phyloP scores from a whole-genome alignment of 2,888 invertebrate species.

The Psococerastis gibbosa region DNA sequence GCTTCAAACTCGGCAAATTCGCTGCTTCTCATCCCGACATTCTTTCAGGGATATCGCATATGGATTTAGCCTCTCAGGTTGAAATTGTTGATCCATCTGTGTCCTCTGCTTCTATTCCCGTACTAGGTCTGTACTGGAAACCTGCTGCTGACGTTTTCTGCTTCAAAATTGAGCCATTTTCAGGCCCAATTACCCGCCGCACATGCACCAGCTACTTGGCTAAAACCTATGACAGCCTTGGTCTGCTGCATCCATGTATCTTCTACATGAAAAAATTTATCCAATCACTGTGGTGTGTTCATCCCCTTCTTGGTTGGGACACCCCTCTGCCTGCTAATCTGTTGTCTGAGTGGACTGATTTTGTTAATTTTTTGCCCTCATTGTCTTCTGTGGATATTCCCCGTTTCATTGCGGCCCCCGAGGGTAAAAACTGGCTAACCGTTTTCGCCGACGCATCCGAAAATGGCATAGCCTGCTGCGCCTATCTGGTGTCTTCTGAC shows the following conservation, averaged over 20 bases:
- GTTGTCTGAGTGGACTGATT: neutral
- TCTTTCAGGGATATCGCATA: neutral
- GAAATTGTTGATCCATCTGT: neutral
- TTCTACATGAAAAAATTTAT: conserved; percentile 10
- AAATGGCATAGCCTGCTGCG: conserved; percentile 8
- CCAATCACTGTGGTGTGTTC: conserved; percentile 2
- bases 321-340: conserved; percentile 1
- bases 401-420: neutral
- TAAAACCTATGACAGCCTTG: conserved; percentile 8
- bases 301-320: conserved; percentile 9
- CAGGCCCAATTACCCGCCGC: conserved; percentile 1
- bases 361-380: conserved; percentile 7
- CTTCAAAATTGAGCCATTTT: neutral
- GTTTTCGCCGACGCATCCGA: conserved; percentile 10
- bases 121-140: conserved; percentile 11
- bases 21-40: neutral
- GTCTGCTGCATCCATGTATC: conserved; percentile 9
- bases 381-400: conserved; percentile 7
- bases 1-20: neutral
- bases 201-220: conserved; percentile 7
- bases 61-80: neutral
- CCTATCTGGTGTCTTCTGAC: conserved; percentile 1
- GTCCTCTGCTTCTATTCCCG: neutral
- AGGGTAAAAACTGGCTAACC: neutral
- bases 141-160: conserved; percentile 6